phyloP scores from a whole-genome alignment of 1,140 invertebrate species.

The Mactra quadrangularis region DNA sequence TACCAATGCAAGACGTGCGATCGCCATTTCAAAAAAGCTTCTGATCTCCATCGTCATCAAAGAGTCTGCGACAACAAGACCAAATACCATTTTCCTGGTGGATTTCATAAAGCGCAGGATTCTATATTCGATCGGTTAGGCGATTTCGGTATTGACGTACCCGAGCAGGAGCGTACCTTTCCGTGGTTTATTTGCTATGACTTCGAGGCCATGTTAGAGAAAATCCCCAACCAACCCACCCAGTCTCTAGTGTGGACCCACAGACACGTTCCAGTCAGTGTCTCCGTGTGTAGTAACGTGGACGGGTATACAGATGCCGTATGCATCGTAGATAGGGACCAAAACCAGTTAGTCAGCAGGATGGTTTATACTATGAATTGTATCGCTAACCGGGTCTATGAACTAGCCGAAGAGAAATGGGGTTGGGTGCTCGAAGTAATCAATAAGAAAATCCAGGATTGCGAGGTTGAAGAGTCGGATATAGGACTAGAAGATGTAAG shows the following conservation, averaged over 20 bases:
- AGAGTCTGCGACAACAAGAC: too few species aligned
- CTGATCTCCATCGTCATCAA: conserved; percentile 9
- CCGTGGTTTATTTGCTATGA: conserved; percentile 47
- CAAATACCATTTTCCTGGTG: too few species aligned
- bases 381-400: background rate
- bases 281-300: too few species aligned
- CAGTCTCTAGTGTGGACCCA: background rate
- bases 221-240: background rate
- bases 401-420: conserved; percentile 37
- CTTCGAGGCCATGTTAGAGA: too few species aligned
- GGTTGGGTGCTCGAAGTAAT: background rate
- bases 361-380: background rate
- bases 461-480: background rate
- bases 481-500: background rate
- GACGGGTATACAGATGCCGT: background rate
- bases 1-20: conserved; percentile 34
- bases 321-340: conserved; percentile 25
- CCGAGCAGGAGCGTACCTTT: background rate
- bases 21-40: conserved; percentile 1
- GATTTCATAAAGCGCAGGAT: conserved; percentile 12
- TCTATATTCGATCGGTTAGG: conserved; percentile 35
- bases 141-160: conserved; percentile 1
- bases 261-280: conserved; percentile 22
- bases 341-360: background rate
- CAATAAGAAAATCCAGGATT: background rate